phyloP scores from a whole-genome alignment of 1,140 invertebrate genomes.

The Apis mellifera region DNA sequence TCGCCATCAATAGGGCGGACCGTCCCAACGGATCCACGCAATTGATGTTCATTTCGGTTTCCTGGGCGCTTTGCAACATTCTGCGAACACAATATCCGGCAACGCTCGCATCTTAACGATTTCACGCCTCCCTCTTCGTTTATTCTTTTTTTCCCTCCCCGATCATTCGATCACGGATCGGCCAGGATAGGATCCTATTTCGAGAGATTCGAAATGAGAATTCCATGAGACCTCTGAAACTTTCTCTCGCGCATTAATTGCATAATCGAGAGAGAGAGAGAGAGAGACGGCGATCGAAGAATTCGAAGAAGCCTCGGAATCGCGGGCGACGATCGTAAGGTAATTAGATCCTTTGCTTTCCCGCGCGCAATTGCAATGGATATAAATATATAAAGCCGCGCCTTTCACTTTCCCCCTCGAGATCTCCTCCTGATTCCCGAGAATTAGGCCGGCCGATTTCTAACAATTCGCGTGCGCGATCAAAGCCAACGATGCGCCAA shows the following conservation, averaged over 20 bases:
- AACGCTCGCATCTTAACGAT: neutral
- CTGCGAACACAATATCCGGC: constrained; percentile 75
- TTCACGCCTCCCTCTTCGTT: neutral
- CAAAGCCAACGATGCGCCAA: constrained; percentile 4
- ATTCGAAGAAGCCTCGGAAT: constrained; percentile 54
- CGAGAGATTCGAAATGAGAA: constrained; percentile 39
- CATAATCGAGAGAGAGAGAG: neutral
- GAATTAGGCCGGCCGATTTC: constrained; percentile 2
- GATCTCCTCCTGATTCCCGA: neutral
- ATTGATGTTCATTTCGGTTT: constrained; percentile 96
- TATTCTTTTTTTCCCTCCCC: neutral
- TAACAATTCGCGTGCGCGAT: neutral
- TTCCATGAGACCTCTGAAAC: constrained; percentile 27
- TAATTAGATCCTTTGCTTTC: constrained; percentile 46
- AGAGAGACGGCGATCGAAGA: constrained; percentile 12
- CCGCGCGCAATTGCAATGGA: neutral
- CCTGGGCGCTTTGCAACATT: constrained; percentile 89
- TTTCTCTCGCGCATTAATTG: constrained; percentile 51
- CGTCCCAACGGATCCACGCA: constrained; percentile 97
- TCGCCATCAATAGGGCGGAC: constrained; percentile 96
- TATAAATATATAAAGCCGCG: neutral
- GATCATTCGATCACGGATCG: no score
- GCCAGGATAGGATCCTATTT: neutral
- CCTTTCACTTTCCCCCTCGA: constrained; percentile 25
- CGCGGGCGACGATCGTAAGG: constrained; percentile 13